Evolutionary conservation across 2,113 vertebrate genomes (phyloP), one percentile per base, ranked within the genome.

Genomic region (Oreochromis niloticus): DNA sequence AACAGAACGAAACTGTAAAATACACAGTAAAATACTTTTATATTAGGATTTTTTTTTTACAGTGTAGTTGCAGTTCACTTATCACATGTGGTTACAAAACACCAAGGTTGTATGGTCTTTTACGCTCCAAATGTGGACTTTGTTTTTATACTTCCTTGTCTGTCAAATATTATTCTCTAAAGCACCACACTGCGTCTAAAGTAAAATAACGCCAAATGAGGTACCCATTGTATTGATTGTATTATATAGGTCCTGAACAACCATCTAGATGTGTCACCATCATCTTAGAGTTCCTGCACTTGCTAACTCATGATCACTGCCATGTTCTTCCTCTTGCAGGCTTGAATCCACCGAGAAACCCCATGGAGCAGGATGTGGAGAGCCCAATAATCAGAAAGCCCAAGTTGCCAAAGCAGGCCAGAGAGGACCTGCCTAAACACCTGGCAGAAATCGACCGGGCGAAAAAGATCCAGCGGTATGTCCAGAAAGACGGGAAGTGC

Each of bases 281-380:
- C 19, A 68, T 68, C 63, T 68, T 8, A 43, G n/a, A 27, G 66
- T 43, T 27, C 1, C 41, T 75, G 71, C 16, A 48, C 24, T 43
- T 46, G 19, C 56, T 17, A 0, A 55, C 32, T 14, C 19, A 12
- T 13, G 7, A 55, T 56, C 6, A 14, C 22, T 16, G 7, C 7
- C 17, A 2, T 95, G 80, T 95, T 94, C 94, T 91, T 87, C 94
- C 90, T 90, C 85, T 71, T 82, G 17, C 82, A 95, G 98, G 97
- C 96, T 96, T 97, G 97, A 90, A 97, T 97, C 94, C 93, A 97
- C 93, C 97, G 94, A 95, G 95, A 97, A 90, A 50, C 95, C 96
- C 95, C 97, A 99, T 99, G 98, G 98, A 99, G 96, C 98, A 99
- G 97, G 99, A 99, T 94, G 97, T 99, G 87, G 99, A 99, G 95